phyloP scores from a whole-genome alignment of 2,888 invertebrate species.

The Parelbella ahira region DNA sequence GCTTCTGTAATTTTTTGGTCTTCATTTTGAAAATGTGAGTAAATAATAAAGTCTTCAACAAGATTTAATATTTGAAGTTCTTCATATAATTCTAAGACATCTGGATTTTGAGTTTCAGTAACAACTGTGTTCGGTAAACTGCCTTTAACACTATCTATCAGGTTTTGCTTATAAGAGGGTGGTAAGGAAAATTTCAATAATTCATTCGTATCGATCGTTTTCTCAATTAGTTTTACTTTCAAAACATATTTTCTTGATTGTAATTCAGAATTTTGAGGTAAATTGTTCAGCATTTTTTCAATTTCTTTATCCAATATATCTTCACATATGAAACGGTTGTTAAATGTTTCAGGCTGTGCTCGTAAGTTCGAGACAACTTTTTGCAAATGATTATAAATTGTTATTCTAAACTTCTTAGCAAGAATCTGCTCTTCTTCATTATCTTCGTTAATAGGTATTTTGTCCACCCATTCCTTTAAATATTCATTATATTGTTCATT shows the following conservation, averaged over 20 bases:
- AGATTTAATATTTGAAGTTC: conserved; percentile 44
- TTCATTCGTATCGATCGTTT: conserved; percentile 42
- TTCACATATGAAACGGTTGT: conserved; percentile 48
- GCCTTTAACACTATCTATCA: conserved; percentile 42
- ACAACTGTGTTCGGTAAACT: conserved; percentile 35
- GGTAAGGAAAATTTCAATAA: conserved; percentile 35
- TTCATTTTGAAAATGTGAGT: conserved; percentile 41
- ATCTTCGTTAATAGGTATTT: conserved; percentile 42
- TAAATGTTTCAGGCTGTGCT: conserved; percentile 41
- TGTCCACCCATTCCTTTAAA: conserved; percentile 46
- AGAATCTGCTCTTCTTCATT: conserved; percentile 35
- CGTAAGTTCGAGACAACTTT: conserved; percentile 49
- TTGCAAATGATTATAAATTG: conserved; percentile 50
- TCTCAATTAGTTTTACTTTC: conserved; percentile 49
- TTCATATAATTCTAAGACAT: conserved; percentile 37
- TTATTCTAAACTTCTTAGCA: conserved; percentile 42
- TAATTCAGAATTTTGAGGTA: conserved; percentile 50
- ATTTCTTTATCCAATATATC: conserved; percentile 56
- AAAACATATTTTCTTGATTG: conserved; percentile 37
- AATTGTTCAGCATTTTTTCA: conserved; percentile 45
- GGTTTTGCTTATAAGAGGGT: conserved; percentile 44
- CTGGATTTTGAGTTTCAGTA: conserved; percentile 28
- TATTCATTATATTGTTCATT: conserved; percentile 45
- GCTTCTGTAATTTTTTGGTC: conserved; percentile 45
- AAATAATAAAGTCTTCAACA: conserved; percentile 50